Base-by-base conservation (phyloP, 2,797 vertebrate genomes). In the Anguilla obscura region DNA sequence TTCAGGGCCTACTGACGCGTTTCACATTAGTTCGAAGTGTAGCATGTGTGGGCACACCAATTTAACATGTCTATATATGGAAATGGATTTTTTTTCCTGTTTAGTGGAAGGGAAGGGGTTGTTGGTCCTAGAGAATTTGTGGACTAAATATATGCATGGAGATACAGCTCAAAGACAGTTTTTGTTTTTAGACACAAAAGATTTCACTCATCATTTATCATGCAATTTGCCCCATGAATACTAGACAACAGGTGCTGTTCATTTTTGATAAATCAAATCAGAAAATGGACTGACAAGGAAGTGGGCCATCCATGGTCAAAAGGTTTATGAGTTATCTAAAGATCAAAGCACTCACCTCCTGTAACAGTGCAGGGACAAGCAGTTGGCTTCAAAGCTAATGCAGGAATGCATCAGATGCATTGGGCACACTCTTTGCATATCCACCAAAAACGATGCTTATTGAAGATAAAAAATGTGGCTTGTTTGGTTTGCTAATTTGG, bases 41-140 rank as follows among this genome's bases (percentile, higher is more conserved):
- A 48, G n/a, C 80, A 83, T 52, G 48, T 54, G 48, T 21, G 27
- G 8, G 14, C 45, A 84, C 82, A 84, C 80, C 45, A 40, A 76
- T 76, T 76, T 76, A 76, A 76, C 33, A 40, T 71, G 69, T 71
- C n/a, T 33, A 71, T 76, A 9, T 76, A 40, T 76, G 74, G 2
- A 18, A 40, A 1, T 33, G 33, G 74, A 21, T 8, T 69, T 24
- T 9, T 66, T 27, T n/a, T 27, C 21, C 6, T 8, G n/a, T 27
- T 69, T 69, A 33, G 74, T 30, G 36, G 74, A 21, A 2, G 33
- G 33, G 21, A 1, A 14, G 63, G 21, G n/a, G 63, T 66, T 1
- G 63, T 5, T 66, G 21, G 63, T 24, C n/a, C 24, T 4, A 27
- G 63, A 9, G n/a, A 52, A 52, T 52, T 52, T 52, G 50, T 24